Percentiles rank a stretch among this genome's conserved stretches.
Evolutionary conservation across 1,140 invertebrate species (phyloP).

Genomic region (Camponotus pennsylvanicus): DNA sequence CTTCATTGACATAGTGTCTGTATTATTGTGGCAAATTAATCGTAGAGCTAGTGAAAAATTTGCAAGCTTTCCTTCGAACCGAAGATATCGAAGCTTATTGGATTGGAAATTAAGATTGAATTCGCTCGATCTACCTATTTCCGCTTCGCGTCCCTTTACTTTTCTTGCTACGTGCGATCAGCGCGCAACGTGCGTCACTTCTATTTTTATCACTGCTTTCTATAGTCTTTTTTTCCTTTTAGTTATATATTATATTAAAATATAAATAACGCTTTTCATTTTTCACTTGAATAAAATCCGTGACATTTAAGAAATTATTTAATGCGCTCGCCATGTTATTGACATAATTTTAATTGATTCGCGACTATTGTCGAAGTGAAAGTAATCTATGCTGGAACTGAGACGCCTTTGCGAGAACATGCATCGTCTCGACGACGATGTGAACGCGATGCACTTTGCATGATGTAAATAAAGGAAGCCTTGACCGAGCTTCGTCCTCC

Average conservation of each 20-base stretch:
- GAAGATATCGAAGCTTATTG: not conserved
- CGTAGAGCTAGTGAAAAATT: too few relatives aligned
- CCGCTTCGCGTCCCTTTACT: slow-evolving; percentile 21
- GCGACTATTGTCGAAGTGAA: slow-evolving; percentile 65
- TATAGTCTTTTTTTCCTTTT: not conserved
- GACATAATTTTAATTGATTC: slow-evolving; percentile 15
- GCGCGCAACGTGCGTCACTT: slow-evolving; percentile 33
- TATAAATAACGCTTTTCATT: not conserved
- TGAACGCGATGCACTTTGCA: slow-evolving; percentile 75
- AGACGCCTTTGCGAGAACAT: slow-evolving; percentile 11
- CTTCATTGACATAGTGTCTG: too few relatives aligned
- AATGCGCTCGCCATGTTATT: not conserved
- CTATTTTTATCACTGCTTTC: slow-evolving; percentile 24
- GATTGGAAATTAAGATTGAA: slow-evolving; percentile 20
- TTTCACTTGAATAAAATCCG: not conserved
- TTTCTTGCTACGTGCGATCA: not conserved
- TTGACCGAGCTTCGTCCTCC: slow-evolving; percentile 69
- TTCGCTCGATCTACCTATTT: slow-evolving; percentile 15
- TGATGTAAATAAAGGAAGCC: slow-evolving; percentile 75
- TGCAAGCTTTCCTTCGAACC: too few relatives aligned
- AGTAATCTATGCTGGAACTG: slow-evolving; percentile 61
- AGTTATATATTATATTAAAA: too few relatives aligned
- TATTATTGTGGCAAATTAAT: too few relatives aligned
- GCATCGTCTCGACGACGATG: slow-evolving; percentile 43
- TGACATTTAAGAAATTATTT: slow-evolving; percentile 19